phyloP scores from a whole-genome alignment of 2,113 vertebrate species.

The Nibea albiflora region DNA sequence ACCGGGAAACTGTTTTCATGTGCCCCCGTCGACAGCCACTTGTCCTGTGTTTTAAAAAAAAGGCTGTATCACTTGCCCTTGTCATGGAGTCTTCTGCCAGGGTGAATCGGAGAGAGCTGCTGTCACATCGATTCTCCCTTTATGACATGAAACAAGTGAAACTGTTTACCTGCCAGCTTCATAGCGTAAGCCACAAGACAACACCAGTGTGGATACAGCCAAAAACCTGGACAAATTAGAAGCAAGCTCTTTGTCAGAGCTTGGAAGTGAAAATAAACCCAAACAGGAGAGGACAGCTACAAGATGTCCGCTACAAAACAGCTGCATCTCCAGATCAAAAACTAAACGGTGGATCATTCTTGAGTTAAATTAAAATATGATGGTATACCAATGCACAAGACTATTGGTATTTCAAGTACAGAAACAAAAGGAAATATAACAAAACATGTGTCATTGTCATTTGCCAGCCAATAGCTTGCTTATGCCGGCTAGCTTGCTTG shows the following conservation, averaged over 20 bases:
- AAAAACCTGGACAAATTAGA: constrained; percentile 1
- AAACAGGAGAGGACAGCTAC: background rate
- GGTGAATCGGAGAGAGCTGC: constrained; percentile 13
- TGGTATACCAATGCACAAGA: background rate
- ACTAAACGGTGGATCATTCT: background rate
- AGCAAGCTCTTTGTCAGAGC: constrained; percentile 9
- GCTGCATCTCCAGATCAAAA: constrained; percentile 10
- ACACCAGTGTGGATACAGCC: background rate
- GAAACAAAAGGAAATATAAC: background rate
- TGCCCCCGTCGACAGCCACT: constrained; percentile 18
- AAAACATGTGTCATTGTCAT: background rate
- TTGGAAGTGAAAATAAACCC: constrained; percentile 16
- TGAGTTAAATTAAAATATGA: background rate
- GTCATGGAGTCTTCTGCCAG: constrained; percentile 22
- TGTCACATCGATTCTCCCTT: constrained; percentile 27
- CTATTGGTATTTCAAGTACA: background rate
- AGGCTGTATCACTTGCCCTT: constrained; percentile 26
- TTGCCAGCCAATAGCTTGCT: background rate
- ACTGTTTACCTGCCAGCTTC: constrained; percentile 37
- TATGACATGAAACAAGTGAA: constrained; percentile 32
- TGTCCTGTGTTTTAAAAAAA: constrained; percentile 20
- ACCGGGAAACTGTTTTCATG: constrained; percentile 41
- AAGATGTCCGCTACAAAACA: constrained; percentile 8
- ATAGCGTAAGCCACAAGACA: background rate
- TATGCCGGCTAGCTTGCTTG: background rate